phyloP scores from a whole-genome alignment of 2,888 invertebrate species.

The Pachydiplax longipennis region DNA sequence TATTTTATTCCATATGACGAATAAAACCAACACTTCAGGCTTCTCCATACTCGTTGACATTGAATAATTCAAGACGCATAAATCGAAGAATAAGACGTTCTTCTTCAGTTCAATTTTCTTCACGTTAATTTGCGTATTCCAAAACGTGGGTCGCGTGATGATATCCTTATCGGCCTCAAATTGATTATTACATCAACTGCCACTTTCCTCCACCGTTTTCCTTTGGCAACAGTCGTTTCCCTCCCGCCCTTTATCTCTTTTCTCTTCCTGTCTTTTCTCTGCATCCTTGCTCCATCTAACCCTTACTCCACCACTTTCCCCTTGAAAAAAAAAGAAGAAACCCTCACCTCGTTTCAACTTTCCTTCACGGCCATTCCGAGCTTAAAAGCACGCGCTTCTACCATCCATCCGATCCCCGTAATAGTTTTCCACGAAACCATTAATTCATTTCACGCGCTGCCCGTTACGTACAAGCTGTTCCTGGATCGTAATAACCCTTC shows the following conservation, averaged over 20 bases:
- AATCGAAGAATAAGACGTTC: too few relatives aligned
- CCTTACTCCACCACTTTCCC: not conserved
- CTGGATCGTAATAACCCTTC: constrained; percentile 24
- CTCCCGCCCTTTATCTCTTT: too few relatives aligned
- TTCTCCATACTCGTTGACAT: too few relatives aligned
- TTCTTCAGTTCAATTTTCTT: too few relatives aligned
- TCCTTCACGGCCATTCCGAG: not conserved
- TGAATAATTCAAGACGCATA: too few relatives aligned
- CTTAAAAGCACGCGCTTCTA: constrained; percentile 9
- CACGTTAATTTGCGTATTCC: too few relatives aligned
- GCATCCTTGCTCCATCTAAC: not conserved
- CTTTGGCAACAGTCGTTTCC: too few relatives aligned
- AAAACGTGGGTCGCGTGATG: too few relatives aligned
- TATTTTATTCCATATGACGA: too few relatives aligned
- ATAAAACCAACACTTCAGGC: too few relatives aligned
- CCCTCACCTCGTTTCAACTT: not conserved
- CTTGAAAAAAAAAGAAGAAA: not conserved
- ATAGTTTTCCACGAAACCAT: constrained; percentile 26
- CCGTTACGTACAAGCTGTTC: constrained; percentile 40
- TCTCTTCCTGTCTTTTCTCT: not conserved
- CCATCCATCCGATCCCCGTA: not conserved
- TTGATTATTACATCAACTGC: too few relatives aligned
- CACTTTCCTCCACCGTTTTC: not conserved
- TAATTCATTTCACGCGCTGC: constrained; percentile 44
- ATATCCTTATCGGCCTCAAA: too few relatives aligned